phyloP scores from a whole-genome alignment of 2,888 invertebrate species.

The Drosophila fulvimacula region DNA sequence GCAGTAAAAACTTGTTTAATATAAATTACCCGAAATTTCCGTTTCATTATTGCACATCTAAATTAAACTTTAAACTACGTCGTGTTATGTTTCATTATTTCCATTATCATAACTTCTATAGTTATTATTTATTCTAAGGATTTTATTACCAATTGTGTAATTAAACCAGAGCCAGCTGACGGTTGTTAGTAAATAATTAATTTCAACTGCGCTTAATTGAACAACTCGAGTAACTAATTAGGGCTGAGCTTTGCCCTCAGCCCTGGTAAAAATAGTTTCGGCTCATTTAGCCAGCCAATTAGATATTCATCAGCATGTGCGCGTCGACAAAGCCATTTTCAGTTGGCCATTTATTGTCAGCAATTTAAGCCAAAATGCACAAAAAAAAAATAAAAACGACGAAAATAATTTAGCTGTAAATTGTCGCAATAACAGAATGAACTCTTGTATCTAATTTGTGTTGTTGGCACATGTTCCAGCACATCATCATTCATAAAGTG shows the following conservation, averaged over 20 bases:
- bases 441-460: constrained; percentile 2
- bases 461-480: constrained; percentile 59
- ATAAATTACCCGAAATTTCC: too few relatives aligned
- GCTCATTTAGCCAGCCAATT: constrained; percentile 39
- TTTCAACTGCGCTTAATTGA: background rate
- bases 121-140: constrained; percentile 1
- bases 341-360: constrained; percentile 31
- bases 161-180: background rate
- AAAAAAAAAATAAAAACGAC: constrained; percentile 7
- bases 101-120: background rate
- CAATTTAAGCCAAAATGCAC: constrained; percentile 51
- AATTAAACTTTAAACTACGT: background rate
- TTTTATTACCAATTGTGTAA: constrained; percentile 1
- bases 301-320: constrained; percentile 46
- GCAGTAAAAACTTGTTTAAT: too few relatives aligned
- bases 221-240: constrained; percentile 8
- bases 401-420: constrained; percentile 63
- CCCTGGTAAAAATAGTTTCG: constrained; percentile 10
- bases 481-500: constrained; percentile 63
- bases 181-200: background rate
- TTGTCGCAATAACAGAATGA: constrained; percentile 57
- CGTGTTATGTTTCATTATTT: background rate
- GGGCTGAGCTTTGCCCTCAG: constrained; percentile 1
- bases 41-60: background rate
- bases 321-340: constrained; percentile 46